Evolutionary conservation across 2,113 vertebrate species (phyloP).

Genomic region (Siniperca knerii): DNA sequence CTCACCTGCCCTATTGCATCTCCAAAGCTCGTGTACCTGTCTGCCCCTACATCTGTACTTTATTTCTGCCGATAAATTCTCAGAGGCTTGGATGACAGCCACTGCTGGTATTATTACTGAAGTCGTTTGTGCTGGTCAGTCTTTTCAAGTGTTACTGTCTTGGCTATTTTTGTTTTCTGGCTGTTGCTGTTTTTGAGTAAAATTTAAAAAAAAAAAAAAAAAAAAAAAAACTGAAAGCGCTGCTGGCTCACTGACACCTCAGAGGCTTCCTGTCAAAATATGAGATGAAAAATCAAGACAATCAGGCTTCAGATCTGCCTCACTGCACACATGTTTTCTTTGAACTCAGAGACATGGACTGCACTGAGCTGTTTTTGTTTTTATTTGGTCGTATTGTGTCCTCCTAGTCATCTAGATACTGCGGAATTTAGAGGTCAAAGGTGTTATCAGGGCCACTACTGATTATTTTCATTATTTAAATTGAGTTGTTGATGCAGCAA

Average conservation of each 20-base stretch:
- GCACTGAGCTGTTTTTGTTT: not conserved
- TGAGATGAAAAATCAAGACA: not conserved
- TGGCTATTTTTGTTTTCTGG: constrained; percentile 39
- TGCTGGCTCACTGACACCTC: constrained; percentile 1
- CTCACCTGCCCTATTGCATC: constrained; percentile 32
- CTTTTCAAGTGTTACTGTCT: constrained; percentile 17
- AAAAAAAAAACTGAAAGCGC: not conserved
- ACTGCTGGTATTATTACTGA: not conserved
- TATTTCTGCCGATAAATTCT: constrained; percentile 17
- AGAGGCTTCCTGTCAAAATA: not conserved
- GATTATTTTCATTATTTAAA: not conserved
- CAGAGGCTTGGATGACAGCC: constrained; percentile 1
- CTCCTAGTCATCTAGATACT: not conserved
- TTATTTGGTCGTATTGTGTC: not conserved
- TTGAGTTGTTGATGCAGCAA: not conserved
- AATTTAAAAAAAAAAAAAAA: not conserved
- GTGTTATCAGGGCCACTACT: no score
- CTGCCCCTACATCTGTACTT: constrained; percentile 3
- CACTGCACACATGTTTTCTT: not conserved
- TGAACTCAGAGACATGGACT: not conserved
- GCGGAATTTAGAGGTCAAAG: not conserved
- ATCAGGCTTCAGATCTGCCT: not conserved
- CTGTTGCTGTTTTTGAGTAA: not conserved
- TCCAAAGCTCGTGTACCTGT: not conserved
- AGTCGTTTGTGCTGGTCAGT: not conserved